Base-by-base conservation (phyloP, 2,888 invertebrate genomes). In the Ornithoptera alexandrae region DNA sequence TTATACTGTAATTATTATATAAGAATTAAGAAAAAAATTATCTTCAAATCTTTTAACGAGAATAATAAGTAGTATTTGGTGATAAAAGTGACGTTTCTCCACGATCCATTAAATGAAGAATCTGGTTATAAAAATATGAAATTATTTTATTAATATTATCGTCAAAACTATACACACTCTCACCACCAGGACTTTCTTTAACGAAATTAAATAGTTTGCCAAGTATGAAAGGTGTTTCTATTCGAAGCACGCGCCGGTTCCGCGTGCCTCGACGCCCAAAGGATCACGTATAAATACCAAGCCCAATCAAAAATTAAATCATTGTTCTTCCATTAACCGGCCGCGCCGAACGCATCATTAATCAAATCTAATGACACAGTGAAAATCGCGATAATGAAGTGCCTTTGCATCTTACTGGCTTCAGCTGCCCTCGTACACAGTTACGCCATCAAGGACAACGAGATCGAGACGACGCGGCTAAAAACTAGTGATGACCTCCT, bases 401-500 rank as follows among this genome's bases (percentile, higher is more conserved):
- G 93, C 84, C 81, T 94, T 75, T 85, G 92, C 81, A 84, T 93
- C 79, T 85, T 93, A 80, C 84, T 94, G 80, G 92, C 93, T 84
- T 88, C 93, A 72, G 86, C 93, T 75, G 88, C 91, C 76, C 82
- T 93, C 74, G 92, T 90, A 73, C 85, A 87, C 70, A 85, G 89
- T 72, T 90, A 89, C 82, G 89, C 93, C 76, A 91, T 93, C 78
- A 87, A 90, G 76, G 94, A 94, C 81, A 94, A 94, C 86, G 93
- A 94, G 74, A 85, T 93, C 66, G 89, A 93, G 70, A 91, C 93
- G 58, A 91, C 94, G 60, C 91, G 94, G 72, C 93, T 95, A 77
- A 84, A 90, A 78, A 93, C 93, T 74, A 94, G 95, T 84, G 95
- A 95, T 78, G 95, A 95, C 84, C 89, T 96, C 62, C 93, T 97